Conservation (phyloP, 2,888 invertebrate genomes). For the Stictocephala bisonia region DNA sequence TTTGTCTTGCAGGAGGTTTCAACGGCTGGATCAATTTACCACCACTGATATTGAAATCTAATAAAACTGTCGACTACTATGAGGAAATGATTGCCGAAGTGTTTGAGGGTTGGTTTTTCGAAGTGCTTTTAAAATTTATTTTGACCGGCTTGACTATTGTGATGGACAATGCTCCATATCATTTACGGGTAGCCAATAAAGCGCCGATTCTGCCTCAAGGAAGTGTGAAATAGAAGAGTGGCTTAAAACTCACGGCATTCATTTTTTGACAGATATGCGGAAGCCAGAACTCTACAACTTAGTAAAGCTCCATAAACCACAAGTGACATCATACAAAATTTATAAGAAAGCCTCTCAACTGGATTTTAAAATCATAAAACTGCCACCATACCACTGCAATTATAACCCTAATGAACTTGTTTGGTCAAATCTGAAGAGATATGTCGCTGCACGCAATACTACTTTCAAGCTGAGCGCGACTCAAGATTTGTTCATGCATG, state of each 20-base stretch:
- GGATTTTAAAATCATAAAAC: not conserved
- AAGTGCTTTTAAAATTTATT: conserved; percentile 10
- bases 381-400: not conserved
- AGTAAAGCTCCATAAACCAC: not conserved
- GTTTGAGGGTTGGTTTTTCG: conserved; percentile 18
- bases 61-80: no score
- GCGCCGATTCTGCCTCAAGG: not conserved
- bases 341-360: not conserved
- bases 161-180: no score
- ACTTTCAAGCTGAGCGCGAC: not conserved
- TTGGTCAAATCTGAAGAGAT: not conserved
- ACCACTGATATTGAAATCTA: conserved; percentile 33
- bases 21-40: no score
- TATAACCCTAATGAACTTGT: not conserved
- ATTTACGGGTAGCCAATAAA: not conserved
- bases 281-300: no score
- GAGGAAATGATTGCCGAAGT: conserved; percentile 10
- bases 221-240: not conserved
- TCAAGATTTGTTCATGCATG: not conserved
- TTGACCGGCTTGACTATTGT: not conserved
- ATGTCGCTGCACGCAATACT: not conserved
- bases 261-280: not conserved
- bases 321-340: not conserved
- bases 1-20: conserved; percentile 33
- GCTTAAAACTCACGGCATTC: not conserved